Evolutionary conservation across 1,140 invertebrate species (phyloP).

Genomic region (Psix sp.): DNA sequence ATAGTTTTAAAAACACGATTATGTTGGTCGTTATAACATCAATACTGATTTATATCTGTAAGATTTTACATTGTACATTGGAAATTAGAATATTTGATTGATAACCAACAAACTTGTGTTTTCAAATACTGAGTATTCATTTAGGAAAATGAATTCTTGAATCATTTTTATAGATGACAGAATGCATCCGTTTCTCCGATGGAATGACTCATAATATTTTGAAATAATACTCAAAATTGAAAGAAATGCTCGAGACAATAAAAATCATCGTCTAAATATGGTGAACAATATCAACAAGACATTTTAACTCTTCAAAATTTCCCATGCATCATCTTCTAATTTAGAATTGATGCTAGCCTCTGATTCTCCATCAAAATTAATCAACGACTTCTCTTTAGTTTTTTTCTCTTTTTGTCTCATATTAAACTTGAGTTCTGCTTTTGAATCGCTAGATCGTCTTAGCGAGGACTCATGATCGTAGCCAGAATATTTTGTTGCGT

Average conservation of each 20-base stretch:
- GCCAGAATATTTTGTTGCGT: slow-evolving; percentile 42
- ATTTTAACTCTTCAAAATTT: slow-evolving; percentile 78
- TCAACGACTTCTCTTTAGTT: slow-evolving; percentile 73
- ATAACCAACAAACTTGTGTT: not conserved
- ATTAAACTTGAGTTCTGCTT: slow-evolving; percentile 50
- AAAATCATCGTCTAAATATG: slow-evolving; percentile 20
- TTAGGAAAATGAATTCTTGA: no score
- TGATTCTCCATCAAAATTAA: slow-evolving; percentile 77
- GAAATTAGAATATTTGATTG: not conserved
- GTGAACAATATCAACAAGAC: not conserved
- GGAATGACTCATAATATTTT: no score
- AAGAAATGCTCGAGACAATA: slow-evolving; percentile 6
- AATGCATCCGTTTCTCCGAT: no score
- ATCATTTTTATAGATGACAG: no score
- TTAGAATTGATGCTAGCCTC: slow-evolving; percentile 69
- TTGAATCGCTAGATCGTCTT: slow-evolving; percentile 40
- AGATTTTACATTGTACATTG: slow-evolving; percentile 5
- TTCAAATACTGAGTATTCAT: not conserved
- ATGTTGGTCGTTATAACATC: not conserved
- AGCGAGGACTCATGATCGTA: slow-evolving; percentile 38
- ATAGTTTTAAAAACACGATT: no score
- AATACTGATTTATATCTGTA: no score
- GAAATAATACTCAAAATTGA: no score
- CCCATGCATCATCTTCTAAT: slow-evolving; percentile 79
- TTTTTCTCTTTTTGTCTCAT: slow-evolving; percentile 64